Evolutionary conservation across 2,113 vertebrate species (phyloP), one percentile per base, ranked within the genome.

Genomic region (Epinephelus lanceolatus): DNA sequence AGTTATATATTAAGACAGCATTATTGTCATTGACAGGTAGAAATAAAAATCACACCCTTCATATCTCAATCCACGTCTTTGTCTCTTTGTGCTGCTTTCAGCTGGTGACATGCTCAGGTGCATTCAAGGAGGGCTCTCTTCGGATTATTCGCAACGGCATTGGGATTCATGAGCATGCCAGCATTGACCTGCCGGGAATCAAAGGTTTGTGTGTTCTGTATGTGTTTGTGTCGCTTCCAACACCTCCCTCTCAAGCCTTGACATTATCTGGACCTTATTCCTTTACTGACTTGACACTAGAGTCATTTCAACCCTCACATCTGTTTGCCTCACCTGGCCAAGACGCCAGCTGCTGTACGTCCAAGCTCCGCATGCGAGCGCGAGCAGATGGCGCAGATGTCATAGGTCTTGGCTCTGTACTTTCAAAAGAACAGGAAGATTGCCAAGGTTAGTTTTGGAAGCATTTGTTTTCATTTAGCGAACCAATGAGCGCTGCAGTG

Each of bases 71-170:
- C 47, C n/a, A 19, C 75, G 30, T 78, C 19, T 80, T 62, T 63
- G 19, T 74, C 13, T 59, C 10, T 47, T 15, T 89, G 71, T 80
- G 86, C 53, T 73, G 23, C 55, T 71, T 90, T 53, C 89, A 99
- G 98, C 93, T 99, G 91, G 98, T 99, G 83, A 99, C 98, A 0
- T 99, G 98, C 94, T 99, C 98, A 0, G 98, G 98, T 2, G 98
- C 98, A 0, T 99, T 99, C 87, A 99, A 99, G 77, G 98, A 99
- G 86, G 98, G 98, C 27, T 99, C 98, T 0, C 95, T 99, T 21
- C 93, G 98, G 79, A 99, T 99, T 89, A 99, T 99, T 90, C 96
- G 98, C 70, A 99, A 99, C 0, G 98, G 98, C 79, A 99, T 99
- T 10, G 98, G 98, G 42, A 99, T 99, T 89, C 98, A 99, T 0